Evolutionary conservation across 2,113 vertebrate species (phyloP).

Genomic region (Paraplagusia blochii): DNA sequence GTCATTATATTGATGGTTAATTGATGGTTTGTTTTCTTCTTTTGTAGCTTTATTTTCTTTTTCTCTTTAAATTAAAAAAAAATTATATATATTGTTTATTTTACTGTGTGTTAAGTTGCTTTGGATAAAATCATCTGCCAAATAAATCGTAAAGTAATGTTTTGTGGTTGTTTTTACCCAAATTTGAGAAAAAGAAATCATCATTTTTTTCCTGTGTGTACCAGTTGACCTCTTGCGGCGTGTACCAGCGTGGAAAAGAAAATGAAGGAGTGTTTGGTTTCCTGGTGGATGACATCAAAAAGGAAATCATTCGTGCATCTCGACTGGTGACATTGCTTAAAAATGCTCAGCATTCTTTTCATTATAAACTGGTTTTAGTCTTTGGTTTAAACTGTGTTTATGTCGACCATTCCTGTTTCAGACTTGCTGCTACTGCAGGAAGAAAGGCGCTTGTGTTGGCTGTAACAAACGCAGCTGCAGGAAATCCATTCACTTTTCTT

Average conservation of each 20-base stretch:
- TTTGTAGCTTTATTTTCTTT: too few relatives aligned
- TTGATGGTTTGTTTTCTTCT: too few relatives aligned
- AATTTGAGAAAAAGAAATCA: too few relatives aligned
- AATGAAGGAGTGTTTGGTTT: slow-evolving; percentile 90
- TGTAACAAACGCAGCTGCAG: slow-evolving; percentile 84
- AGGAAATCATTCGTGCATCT: slow-evolving; percentile 83
- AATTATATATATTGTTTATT: too few relatives aligned
- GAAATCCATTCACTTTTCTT: slow-evolving; percentile 89
- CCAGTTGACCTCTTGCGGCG: slow-evolving; percentile 91
- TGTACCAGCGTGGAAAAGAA: slow-evolving; percentile 92
- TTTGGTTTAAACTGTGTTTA: neutral
- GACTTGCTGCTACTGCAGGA: slow-evolving; percentile 85
- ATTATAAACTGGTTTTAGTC: neutral
- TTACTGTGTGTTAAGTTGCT: too few relatives aligned
- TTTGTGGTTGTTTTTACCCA: too few relatives aligned
- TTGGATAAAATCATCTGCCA: too few relatives aligned
- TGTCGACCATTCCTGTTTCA: slow-evolving; percentile 43
- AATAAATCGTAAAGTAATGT: too few relatives aligned
- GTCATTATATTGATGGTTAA: too few relatives aligned
- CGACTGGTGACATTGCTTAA: slow-evolving; percentile 80
- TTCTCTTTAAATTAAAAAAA: too few relatives aligned
- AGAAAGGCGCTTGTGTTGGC: slow-evolving; percentile 88
- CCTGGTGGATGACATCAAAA: slow-evolving; percentile 86
- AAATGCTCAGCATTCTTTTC: neutral
- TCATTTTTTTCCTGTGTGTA: slow-evolving; percentile 1